Base-by-base conservation (phyloP, 2,797 vertebrate genomes). In the Poeciliopsis turneri region DNA sequence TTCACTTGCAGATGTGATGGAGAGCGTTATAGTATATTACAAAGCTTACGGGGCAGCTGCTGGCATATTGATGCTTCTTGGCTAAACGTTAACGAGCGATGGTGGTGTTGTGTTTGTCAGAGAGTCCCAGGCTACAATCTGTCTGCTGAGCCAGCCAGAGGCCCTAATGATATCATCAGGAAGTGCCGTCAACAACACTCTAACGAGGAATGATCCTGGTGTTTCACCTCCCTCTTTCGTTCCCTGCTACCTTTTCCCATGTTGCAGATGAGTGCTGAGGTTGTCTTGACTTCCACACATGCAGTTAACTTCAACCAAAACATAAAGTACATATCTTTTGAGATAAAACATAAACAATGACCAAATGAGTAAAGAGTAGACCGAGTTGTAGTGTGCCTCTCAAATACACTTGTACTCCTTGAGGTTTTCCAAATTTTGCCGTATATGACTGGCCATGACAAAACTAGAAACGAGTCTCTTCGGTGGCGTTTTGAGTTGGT, bases 81-180 rank as follows among this genome's bases (percentile, higher is more conserved):
- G 90, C 88, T 93, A 90, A 92, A 90, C 84, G 77, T 88, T 94
- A 93, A 94, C 88, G 87, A 93, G 92, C 87, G 57, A 72, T 72
- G 83, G 89, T 83, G 89, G 89, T 88, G 84, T 92, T 88, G 84
- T 92, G 94, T 94, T 94, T 93, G 92, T 93, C 92, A 90, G 92
- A 71, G 88, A 89, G 87, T 86, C 86, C 80, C 73, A 78, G 88
- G 82, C 84, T 89, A 90, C 93, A 93, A 94, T 95, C 94, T 94
- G 93, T 94, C 93, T 91, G 91, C 92, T 84, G 87, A 92, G 93
- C 89, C 89, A 91, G 89, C 93, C 90, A 90, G 90, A 86, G 90
- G 87, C 91, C 84, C 88, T 95, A 94, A 95, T 95, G 93, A 93
- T 94, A 91, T 93, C 92, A 94, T 94, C 92, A 94, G 89, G 89